Evolutionary conservation across 1,140 invertebrate genomes (phyloP), one percentile per base, ranked within the genome.

Genomic region (Pseudomyrmex sp.): DNA sequence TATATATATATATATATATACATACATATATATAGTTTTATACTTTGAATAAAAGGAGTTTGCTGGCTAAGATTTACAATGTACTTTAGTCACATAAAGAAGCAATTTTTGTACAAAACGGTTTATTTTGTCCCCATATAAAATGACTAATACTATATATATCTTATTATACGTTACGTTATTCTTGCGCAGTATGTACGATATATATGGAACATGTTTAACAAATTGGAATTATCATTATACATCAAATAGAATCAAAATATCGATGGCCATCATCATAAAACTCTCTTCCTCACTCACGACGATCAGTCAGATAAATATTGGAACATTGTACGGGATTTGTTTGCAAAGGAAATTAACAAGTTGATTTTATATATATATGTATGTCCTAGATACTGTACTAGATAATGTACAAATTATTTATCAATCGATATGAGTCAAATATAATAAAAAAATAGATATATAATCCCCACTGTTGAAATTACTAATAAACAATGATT

Each of bases 51-150:
- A 52, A 52, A 52, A 52, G 13, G 50, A 52, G 20, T 10, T 35
- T 1, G 20, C 5, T 59, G n/a, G 5, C n/a, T 9, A 59, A 9
- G 20, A 59, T 59, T 26, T 26, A 35, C 12, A 65, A 65, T 65
- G 8, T 52, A 35, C 35, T 35, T 35, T 35, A 52, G 50, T 44
- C 12, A 44, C 12, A 35, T 35, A 35, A 0, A 35, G 26, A 8
- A 70, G 20, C 23, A 23, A 59, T 88, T 88, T 88, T 88, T 83
- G 52, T 88, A 88, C 69, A 88, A 89, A 89, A 89, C 85, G 70
- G 83, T 88, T 88, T 88, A 85, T 89, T 85, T 75, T 80, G 80
- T 85, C 54, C 73, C 77, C 87, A 89, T 89, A 89, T 88, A 89
- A 89, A 89, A 88, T 88, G 84, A 88, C 84, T 85, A 85, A 88